phyloP scores from a whole-genome alignment of 2,113 vertebrate genomes.

The Phrynosoma blainvillii region DNA sequence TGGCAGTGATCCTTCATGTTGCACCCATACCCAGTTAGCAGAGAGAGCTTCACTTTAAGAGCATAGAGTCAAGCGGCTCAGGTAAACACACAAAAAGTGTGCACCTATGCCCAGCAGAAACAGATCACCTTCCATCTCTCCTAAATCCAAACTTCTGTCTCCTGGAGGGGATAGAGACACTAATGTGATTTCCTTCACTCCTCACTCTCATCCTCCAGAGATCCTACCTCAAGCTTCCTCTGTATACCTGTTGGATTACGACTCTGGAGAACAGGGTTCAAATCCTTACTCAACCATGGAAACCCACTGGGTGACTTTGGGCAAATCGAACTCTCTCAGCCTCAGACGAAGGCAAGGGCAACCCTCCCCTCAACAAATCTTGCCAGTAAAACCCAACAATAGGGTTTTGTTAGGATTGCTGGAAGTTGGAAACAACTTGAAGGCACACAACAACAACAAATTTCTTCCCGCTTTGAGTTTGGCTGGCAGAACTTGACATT shows the following conservation, averaged over 20 bases:
- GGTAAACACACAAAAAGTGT: neutral
- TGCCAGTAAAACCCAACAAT: too few relatives aligned
- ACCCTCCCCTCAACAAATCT: too few relatives aligned
- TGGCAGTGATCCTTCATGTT: constrained; percentile 76
- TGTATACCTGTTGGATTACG: too few relatives aligned
- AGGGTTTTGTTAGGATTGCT: too few relatives aligned
- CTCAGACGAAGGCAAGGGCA: too few relatives aligned
- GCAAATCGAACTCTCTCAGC: too few relatives aligned
- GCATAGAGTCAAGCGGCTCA: accelerated
- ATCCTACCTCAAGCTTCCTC: neutral
- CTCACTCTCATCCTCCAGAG: neutral
- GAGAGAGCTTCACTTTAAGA: neutral
- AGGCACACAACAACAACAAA: too few relatives aligned
- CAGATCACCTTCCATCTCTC: neutral
- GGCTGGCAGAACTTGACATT: neutral
- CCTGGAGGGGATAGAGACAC: too few relatives aligned
- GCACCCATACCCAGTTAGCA: neutral
- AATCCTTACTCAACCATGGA: too few relatives aligned
- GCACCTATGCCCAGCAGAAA: accelerated
- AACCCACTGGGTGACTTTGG: too few relatives aligned
- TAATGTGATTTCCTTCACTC: neutral
- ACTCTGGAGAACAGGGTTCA: too few relatives aligned
- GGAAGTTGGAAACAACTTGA: too few relatives aligned
- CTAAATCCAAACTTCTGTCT: accelerated
- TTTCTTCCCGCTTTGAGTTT: neutral